Conservation (phyloP, 2,113 vertebrate genomes). For the Eclectus roratus region DNA sequence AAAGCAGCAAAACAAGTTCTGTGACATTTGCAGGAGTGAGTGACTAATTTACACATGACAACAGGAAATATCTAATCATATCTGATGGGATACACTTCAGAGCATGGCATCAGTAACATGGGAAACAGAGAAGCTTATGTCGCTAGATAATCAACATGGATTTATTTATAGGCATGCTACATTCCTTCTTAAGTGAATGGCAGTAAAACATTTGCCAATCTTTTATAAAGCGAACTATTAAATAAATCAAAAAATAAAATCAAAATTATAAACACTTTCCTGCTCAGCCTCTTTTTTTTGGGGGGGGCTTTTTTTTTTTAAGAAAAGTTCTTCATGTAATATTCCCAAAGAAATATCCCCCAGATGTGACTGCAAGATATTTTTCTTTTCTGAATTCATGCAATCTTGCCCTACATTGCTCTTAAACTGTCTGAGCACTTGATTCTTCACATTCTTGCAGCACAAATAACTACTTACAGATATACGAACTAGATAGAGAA, state of each 20-base stretch:
- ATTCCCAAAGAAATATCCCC: background rate
- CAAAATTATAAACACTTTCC: background rate
- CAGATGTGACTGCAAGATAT: background rate
- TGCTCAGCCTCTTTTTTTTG: background rate
- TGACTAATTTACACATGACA: constrained; percentile 33
- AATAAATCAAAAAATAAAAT: too few species aligned
- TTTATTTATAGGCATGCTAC: background rate
- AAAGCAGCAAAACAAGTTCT: constrained; percentile 12
- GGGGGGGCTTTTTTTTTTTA: background rate
- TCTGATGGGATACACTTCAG: constrained; percentile 3
- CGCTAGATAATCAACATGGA: background rate
- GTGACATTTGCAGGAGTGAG: background rate
- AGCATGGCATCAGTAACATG: background rate
- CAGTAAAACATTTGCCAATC: background rate
- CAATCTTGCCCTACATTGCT: background rate
- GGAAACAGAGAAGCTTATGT: background rate
- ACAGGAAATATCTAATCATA: constrained; percentile 23
- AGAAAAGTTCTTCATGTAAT: background rate
- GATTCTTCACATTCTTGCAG: background rate
- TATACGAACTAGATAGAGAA: background rate
- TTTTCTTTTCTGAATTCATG: background rate
- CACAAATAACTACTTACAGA: background rate
- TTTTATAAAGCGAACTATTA: constrained; percentile 7
- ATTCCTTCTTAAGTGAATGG: background rate
- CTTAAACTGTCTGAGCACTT: background rate